Evolutionary conservation across 2,797 vertebrate genomes (phyloP).

Genomic region (Labeo calbasu): DNA sequence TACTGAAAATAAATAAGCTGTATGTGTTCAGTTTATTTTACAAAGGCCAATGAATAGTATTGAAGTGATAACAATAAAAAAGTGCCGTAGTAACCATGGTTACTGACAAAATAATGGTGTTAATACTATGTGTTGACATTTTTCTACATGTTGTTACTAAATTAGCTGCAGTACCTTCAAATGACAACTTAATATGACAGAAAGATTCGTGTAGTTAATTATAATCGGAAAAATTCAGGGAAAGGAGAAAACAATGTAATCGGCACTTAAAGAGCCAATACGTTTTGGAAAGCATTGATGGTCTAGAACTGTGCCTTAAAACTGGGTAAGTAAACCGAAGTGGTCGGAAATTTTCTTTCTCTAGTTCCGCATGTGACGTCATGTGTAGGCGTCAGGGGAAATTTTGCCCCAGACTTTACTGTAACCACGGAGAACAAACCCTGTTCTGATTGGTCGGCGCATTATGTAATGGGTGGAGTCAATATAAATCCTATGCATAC

Average conservation of each 20-base stretch:
- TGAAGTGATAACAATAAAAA: not conserved
- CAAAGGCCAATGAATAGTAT: not conserved
- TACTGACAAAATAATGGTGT: not conserved
- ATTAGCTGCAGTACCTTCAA: not conserved
- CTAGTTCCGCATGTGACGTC: not conserved
- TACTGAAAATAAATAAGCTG: not conserved
- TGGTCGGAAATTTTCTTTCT: not conserved
- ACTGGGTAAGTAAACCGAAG: not conserved
- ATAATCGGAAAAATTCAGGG: not conserved
- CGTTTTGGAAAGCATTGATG: not conserved
- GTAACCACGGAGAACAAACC: not conserved
- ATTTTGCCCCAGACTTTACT: not conserved
- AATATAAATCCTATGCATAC: not conserved
- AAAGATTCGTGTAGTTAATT: not conserved
- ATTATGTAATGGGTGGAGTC: not conserved
- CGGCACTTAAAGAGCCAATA: not conserved
- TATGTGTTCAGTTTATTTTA: not conserved
- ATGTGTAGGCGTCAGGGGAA: not conserved
- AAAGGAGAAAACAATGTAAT: not conserved
- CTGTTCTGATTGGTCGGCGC: slow-evolving; percentile 13
- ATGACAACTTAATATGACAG: not conserved
- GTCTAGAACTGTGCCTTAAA: not conserved
- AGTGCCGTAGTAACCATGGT: not conserved
- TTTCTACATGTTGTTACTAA: not conserved
- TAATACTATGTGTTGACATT: not conserved